phyloP scores from a whole-genome alignment of 37 sponge, comb jelly and placozoan genomes.

The Theonella swinhoei region DNA sequence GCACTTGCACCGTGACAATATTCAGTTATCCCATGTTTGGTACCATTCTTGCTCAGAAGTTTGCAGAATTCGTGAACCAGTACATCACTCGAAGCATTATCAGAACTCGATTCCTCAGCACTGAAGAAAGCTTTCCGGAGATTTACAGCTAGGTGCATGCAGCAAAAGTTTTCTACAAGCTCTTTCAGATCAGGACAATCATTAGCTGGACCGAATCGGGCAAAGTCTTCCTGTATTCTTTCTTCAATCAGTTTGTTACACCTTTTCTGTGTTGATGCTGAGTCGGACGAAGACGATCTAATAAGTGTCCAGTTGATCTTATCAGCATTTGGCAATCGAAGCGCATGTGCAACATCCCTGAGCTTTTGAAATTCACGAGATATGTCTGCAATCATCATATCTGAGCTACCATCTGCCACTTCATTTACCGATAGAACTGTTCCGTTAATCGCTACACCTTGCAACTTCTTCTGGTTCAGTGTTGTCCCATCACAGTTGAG shows the following conservation, averaged over 20 bases:
- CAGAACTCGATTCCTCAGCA: not conserved
- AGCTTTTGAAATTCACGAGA: constrained; percentile 41
- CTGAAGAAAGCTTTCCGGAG: constrained; percentile 40
- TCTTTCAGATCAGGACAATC: constrained; percentile 4
- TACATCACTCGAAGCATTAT: constrained; percentile 1
- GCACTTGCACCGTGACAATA: constrained; percentile 18
- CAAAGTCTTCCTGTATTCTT: constrained; percentile 21
- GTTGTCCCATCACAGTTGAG: constrained; percentile 53
- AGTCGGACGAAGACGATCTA: constrained; percentile 50
- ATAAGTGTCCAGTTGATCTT: constrained; percentile 59
- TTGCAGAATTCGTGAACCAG: constrained; percentile 42
- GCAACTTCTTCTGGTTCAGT: constrained; percentile 12
- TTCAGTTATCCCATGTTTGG: constrained; percentile 24
- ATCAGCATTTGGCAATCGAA: constrained; percentile 49
- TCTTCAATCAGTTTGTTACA: constrained; percentile 51
- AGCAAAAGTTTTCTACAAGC: constrained; percentile 42
- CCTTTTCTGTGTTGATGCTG: constrained; percentile 55
- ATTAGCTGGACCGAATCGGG: constrained; percentile 18
- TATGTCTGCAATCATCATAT: constrained; percentile 28
- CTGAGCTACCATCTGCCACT: constrained; percentile 21
- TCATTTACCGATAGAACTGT: constrained; percentile 40
- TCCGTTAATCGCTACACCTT: constrained; percentile 31
- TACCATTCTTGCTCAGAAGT: constrained; percentile 22
- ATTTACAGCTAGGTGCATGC: constrained; percentile 52
- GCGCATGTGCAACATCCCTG: constrained; percentile 21